Percentiles rank a stretch among this genome's conserved stretches.
phyloP scores from a whole-genome alignment of 2,888 invertebrate genomes.

The Asteroscopus sphinx region DNA sequence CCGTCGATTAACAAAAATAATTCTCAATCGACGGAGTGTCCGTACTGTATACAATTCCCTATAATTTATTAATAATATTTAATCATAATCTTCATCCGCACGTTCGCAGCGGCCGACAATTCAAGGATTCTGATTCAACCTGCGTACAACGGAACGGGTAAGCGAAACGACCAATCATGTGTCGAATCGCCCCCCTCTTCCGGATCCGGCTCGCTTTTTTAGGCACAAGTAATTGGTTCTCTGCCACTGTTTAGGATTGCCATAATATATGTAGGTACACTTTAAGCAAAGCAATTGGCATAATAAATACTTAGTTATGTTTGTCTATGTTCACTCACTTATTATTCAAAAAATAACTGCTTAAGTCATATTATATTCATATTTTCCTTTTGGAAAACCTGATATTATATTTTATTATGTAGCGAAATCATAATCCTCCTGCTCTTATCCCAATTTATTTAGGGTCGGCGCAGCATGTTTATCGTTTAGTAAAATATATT shows the following conservation, averaged over 20 bases:
- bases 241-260: slow-evolving; percentile 65
- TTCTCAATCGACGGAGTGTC: slow-evolving; percentile 33
- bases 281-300: slow-evolving; percentile 17
- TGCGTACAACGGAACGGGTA: slow-evolving; percentile 88
- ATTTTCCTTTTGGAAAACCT: neutral
- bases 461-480: too few species aligned
- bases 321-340: neutral
- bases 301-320: neutral
- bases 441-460: too few species aligned
- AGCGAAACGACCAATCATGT: slow-evolving; percentile 81
- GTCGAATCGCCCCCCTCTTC: slow-evolving; percentile 87
- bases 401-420: too few species aligned
- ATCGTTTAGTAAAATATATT: too few species aligned
- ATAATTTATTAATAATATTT: slow-evolving; percentile 58
- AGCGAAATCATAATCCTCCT: too few species aligned
- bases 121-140: slow-evolving; percentile 89
- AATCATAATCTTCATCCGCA: slow-evolving; percentile 51
- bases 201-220: slow-evolving; percentile 78
- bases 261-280: slow-evolving; percentile 48
- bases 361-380: neutral
- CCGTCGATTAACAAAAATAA: slow-evolving; percentile 37
- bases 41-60: slow-evolving; percentile 62
- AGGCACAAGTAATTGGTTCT: slow-evolving; percentile 43
- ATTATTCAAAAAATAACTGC: neutral
- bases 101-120: slow-evolving; percentile 39